Conservation (phyloP, 2,797 vertebrate species). For the Mareca penelope region DNA sequence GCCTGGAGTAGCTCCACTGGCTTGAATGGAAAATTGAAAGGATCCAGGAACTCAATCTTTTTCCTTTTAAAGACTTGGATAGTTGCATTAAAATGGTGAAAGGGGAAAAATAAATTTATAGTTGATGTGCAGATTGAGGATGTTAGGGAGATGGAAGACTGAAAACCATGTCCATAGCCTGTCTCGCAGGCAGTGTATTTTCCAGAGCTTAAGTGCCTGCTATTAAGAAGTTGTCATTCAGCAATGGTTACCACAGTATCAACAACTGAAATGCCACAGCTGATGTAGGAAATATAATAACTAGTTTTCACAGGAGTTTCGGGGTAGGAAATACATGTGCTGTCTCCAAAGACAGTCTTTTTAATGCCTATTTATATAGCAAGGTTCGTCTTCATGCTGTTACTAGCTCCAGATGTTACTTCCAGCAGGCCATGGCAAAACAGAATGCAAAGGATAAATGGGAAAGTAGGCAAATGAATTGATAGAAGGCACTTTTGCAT, state of each 20-base stretch:
- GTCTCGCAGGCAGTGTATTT: neutral
- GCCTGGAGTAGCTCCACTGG: neutral
- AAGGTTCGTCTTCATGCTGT: neutral
- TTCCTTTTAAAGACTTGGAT: neutral
- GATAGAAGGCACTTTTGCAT: neutral
- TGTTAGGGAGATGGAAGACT: neutral
- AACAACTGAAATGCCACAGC: conserved; percentile 10
- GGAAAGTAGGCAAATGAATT: neutral
- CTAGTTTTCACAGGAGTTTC: neutral
- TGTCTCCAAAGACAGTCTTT: neutral
- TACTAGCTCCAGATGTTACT: conserved; percentile 4
- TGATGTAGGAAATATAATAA: conserved; percentile 12
- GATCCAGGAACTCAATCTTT: neutral
- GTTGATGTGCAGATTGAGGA: neutral
- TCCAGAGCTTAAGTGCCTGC: neutral
- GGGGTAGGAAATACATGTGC: neutral
- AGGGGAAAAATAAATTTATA: neutral
- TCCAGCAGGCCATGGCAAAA: neutral
- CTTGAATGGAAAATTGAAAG: neutral
- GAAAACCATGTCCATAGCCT: neutral
- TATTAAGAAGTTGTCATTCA: conserved; percentile 4
- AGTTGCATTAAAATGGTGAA: neutral
- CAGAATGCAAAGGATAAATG: neutral
- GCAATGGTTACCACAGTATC: conserved; percentile 14
- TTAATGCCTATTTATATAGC: neutral